These are phyloP conservation scores for Rhopalosiphum padi DNA, from an alignment of 1,140 invertebrate genomes.

Conservation along the genomic window DNA sequence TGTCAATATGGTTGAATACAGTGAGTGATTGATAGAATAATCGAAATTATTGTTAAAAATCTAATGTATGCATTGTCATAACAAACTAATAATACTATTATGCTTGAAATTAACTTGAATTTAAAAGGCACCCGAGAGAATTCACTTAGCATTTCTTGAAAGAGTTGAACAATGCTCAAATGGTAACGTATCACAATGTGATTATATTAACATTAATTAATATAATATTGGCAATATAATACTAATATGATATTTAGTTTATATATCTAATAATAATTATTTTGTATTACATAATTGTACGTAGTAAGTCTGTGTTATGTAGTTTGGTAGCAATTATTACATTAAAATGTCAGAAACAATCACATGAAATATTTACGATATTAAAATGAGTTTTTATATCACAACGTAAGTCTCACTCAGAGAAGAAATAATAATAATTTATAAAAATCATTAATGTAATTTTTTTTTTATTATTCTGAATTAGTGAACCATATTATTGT, in stretches of 20 bases:
- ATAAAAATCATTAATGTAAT: neutral
- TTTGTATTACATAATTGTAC: too few species aligned
- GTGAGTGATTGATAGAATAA: too few species aligned
- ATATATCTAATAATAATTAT: neutral
- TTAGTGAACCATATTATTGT: neutral
- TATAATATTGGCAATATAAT: neutral
- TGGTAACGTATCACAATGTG: neutral
- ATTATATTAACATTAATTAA: neutral
- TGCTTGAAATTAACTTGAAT: neutral
- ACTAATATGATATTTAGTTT: neutral
- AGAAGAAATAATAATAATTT: neutral
- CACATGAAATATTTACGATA: neutral
- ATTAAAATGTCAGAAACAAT: too few species aligned
- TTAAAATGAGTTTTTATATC: neutral
- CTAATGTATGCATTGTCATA: too few species aligned
- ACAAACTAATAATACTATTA: neutral
- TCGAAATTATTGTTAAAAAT: too few species aligned
- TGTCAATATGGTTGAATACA: too few species aligned
- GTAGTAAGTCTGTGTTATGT: neutral
- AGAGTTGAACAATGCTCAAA: neutral
- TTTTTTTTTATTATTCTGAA: neutral
- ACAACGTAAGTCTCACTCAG: neutral
- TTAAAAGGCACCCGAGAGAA: neutral
- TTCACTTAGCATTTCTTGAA: neutral
- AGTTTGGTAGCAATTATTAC: neutral